phyloP scores from a whole-genome alignment of 2,113 vertebrate species.

The Thryonomys swinderianus region DNA sequence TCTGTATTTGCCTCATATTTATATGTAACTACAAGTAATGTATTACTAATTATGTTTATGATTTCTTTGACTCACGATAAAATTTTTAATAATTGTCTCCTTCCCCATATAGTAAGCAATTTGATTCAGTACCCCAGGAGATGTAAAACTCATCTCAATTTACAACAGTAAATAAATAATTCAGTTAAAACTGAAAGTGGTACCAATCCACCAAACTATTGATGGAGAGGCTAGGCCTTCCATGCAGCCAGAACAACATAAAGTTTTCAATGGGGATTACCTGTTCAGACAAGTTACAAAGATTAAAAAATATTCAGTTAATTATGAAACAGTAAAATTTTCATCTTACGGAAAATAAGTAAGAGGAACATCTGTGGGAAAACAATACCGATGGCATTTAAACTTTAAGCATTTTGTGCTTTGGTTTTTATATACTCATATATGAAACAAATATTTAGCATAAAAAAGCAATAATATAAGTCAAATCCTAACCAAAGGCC shows the following conservation, averaged over 20 bases:
- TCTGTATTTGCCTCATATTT: slow-evolving; percentile 56
- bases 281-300: slow-evolving; percentile 74
- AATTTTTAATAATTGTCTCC: slow-evolving; percentile 26
- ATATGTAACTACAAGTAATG: slow-evolving; percentile 44
- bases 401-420: slow-evolving; percentile 70
- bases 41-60: slow-evolving; percentile 62
- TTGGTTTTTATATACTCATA: slow-evolving; percentile 69
- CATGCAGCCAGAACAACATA: slow-evolving; percentile 73
- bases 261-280: slow-evolving; percentile 80
- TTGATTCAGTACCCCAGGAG: slow-evolving; percentile 60
- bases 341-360: slow-evolving; percentile 58
- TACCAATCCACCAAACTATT: slow-evolving; percentile 71
- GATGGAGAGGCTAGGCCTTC: slow-evolving; percentile 80
- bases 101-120: slow-evolving; percentile 63
- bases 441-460: slow-evolving; percentile 59
- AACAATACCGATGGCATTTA: slow-evolving; percentile 59
- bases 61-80: slow-evolving; percentile 58
- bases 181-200: slow-evolving; percentile 57
- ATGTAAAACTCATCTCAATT: slow-evolving; percentile 62
- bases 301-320: slow-evolving; percentile 61
- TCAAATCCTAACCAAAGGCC: slow-evolving; percentile 69
- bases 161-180: slow-evolving; percentile 75
- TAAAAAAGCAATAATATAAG: slow-evolving; percentile 49
- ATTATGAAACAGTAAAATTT: slow-evolving; percentile 67
- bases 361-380: neutral